phyloP scores from a whole-genome alignment of 2,797 vertebrate genomes.

The Urosaurus nigricauda region DNA sequence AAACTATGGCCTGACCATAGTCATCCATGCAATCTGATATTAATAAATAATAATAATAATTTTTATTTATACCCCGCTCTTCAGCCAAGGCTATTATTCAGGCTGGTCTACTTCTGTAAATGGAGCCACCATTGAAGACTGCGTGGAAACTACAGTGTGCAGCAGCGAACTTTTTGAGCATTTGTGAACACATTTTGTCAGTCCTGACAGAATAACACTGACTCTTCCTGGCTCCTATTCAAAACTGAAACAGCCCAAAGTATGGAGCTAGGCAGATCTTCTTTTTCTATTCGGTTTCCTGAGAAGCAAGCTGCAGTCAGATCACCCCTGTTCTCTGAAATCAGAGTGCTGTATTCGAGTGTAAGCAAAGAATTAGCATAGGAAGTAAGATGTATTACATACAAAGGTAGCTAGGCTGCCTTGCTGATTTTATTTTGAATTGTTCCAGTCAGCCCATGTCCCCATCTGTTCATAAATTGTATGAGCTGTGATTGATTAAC shows the following conservation, averaged over 20 bases:
- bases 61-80: no score
- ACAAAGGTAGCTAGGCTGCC: background rate
- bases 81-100: no score
- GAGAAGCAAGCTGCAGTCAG: background rate
- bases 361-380: background rate
- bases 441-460: conserved; percentile 38
- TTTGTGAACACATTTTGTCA: background rate
- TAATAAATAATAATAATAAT: background rate
- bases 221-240: background rate
- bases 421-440: conserved; percentile 36
- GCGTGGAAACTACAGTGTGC: background rate
- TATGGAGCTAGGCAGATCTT: background rate
- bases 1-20: background rate
- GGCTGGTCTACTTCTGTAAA: background rate
- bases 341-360: no score
- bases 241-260: background rate
- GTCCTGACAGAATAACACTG: background rate
- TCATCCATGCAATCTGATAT: background rate
- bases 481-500: conserved; percentile 38
- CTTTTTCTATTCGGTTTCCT: background rate
- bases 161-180: background rate
- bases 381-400: background rate
- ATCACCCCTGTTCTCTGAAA: background rate
- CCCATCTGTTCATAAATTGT: conserved; percentile 34
- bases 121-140: background rate